Evolutionary conservation across 2,797 vertebrate species (phyloP), one percentile per base, ranked within the genome.

Genomic region (Ctenopoma kingsleyae): DNA sequence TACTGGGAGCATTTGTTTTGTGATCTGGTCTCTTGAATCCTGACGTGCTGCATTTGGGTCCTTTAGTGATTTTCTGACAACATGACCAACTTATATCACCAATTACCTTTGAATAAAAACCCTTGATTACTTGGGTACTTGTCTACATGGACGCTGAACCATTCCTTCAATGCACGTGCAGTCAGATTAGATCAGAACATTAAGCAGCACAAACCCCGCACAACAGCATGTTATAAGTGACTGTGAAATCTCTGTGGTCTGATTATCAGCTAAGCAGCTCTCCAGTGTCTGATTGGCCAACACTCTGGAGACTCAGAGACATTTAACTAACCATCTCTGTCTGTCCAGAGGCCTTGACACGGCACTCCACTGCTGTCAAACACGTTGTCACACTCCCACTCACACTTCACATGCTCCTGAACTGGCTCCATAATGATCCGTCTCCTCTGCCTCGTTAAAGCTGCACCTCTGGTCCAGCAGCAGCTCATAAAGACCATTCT

Each of bases 331-430:
- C 71, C 30, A 2, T n/a, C 40, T 41, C 46, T 7, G 67, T 65
- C 46, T 25, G 36, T 56, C 44, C 9, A 0, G 36, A 55, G 44
- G 54, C 50, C 53, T 61, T 10, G 0, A 65, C 49, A 48, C 2
- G 20, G 50, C 62, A 22, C 63, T 62, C 47, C 27, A 22, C 59
- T 55, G 47, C 27, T 71, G 76, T 73, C 73, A 65, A 43, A 77
- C 62, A 61, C 3, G 6, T 48, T 1, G 41, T 49, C 80, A 61
- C 60, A 47, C 57, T 55, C 61, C 46, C 56, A 66, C 63, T 25
- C 78, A 65, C 43, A 53, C 38, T 40, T 53, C 52, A 63, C 62
- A 51, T 41, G 9, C 19, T 36, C 23, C 22, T 54, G 30, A 19
- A 11, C 25, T 12, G 2, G 47, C 48, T 53, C 40, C 41, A 2